Evolutionary conservation across 2,797 vertebrate species (phyloP).

Genomic region (Heteromormyrus szaboi): DNA sequence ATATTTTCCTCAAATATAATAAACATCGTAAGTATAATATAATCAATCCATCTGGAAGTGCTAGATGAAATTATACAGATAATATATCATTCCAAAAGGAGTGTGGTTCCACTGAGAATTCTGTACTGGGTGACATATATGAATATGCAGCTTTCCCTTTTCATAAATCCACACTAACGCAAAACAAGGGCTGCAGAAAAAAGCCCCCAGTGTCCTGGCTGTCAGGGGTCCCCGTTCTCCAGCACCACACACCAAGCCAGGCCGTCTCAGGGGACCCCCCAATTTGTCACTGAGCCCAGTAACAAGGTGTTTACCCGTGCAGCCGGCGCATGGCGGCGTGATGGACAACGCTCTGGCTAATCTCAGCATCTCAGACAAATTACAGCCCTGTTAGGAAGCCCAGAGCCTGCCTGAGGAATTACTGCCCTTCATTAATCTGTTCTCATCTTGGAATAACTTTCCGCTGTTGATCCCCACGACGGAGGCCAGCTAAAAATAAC

Average conservation of each 20-base stretch:
- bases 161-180: background rate
- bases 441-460: slow-evolving; percentile 18
- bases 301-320: background rate
- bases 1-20: background rate
- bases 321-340: background rate
- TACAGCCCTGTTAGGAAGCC: background rate
- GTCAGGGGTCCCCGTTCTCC: background rate
- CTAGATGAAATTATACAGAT: background rate
- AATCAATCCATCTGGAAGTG: background rate
- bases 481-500: slow-evolving; percentile 10
- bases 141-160: background rate
- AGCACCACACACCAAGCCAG: background rate
- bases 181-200: background rate
- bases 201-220: background rate
- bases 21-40: background rate
- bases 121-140: background rate
- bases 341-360: background rate
- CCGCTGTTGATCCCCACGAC: background rate
- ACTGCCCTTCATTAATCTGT: slow-evolving; percentile 13
- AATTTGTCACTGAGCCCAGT: background rate
- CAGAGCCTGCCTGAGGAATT: background rate
- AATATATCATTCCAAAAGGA: background rate
- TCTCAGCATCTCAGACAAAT: background rate
- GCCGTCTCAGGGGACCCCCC: background rate
- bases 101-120: background rate